Evolutionary conservation across 2,888 invertebrate genomes (phyloP).

Genomic region (Marronus borbonicus): DNA sequence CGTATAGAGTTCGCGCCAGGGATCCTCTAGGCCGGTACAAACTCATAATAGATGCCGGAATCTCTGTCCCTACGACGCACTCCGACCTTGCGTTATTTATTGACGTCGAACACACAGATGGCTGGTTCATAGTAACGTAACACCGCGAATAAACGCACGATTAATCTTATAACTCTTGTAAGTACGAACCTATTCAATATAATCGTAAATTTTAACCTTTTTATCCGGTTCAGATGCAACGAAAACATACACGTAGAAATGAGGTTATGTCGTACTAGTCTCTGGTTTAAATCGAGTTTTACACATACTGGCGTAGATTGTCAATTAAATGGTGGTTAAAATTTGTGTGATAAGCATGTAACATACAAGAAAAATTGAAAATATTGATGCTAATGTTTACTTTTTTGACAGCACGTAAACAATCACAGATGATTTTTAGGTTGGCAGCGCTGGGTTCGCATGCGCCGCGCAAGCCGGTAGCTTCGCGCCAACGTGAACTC

Average conservation of each 20-base stretch:
- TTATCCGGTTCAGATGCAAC: not conserved
- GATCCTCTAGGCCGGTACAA: constrained; percentile 80
- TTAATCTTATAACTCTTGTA: constrained; percentile 1
- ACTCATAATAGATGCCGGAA: constrained; percentile 50
- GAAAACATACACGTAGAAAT: constrained; percentile 8
- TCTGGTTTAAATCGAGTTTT: not conserved
- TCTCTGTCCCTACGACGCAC: constrained; percentile 31
- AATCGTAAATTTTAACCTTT: not conserved
- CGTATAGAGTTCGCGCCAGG: constrained; percentile 80
- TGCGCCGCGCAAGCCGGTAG: constrained; percentile 10
- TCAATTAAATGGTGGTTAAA: not conserved
- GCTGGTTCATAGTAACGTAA: constrained; percentile 25
- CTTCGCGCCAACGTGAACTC: constrained; percentile 8
- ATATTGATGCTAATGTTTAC: constrained; percentile 4
- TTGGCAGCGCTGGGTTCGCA: constrained; percentile 43
- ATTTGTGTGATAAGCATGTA: constrained; percentile 1
- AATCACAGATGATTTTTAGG: constrained; percentile 51
- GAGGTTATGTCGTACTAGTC: constrained; percentile 35
- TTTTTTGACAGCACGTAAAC: constrained; percentile 52
- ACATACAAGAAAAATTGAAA: not conserved
- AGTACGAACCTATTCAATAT: constrained; percentile 12
- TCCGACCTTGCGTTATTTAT: constrained; percentile 22
- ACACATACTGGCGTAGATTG: not conserved
- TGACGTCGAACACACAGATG: constrained; percentile 7
- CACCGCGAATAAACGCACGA: constrained; percentile 23